phyloP scores from a whole-genome alignment of 2,888 invertebrate genomes.

The Frankliniella intonsa region DNA sequence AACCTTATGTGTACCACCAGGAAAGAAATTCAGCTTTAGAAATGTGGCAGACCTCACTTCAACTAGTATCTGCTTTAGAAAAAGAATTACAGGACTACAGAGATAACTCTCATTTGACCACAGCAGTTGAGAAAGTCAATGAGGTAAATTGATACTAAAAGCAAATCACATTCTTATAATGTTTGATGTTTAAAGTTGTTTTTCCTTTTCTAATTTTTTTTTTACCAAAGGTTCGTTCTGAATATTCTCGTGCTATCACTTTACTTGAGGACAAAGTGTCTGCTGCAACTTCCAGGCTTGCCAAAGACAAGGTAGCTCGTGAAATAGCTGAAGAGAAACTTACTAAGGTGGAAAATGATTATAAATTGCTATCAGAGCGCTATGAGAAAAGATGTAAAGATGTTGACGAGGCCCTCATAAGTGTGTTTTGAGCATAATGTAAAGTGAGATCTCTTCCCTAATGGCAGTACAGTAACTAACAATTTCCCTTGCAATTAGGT shows the following conservation, averaged over 20 bases:
- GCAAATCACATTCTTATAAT: neutral
- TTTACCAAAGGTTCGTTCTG: constrained; percentile 30
- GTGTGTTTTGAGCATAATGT: neutral
- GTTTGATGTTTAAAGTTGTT: neutral
- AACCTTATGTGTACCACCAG: neutral
- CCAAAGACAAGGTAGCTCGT: constrained; percentile 29
- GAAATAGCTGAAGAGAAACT: constrained; percentile 27
- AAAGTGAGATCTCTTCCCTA: neutral
- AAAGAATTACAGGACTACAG: constrained; percentile 31
- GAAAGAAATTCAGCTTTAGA: constrained; percentile 33
- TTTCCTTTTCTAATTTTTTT: neutral
- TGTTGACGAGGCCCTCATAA: neutral
- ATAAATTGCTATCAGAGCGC: neutral
- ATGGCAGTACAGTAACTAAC: too few species aligned
- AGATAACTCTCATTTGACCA: constrained; percentile 31
- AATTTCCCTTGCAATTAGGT: neutral
- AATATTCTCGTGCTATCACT: constrained; percentile 31
- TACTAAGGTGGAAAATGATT: constrained; percentile 13
- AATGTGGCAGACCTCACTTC: constrained; percentile 34
- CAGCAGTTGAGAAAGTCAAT: constrained; percentile 29
- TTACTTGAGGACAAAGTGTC: constrained; percentile 32
- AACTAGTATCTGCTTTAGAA: constrained; percentile 31
- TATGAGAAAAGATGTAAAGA: constrained; percentile 2
- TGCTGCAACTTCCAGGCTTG: constrained; percentile 25
- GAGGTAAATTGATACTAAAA: constrained; percentile 20